Conservation (phyloP, 2,113 vertebrate genomes). For the Scomber colias region DNA sequence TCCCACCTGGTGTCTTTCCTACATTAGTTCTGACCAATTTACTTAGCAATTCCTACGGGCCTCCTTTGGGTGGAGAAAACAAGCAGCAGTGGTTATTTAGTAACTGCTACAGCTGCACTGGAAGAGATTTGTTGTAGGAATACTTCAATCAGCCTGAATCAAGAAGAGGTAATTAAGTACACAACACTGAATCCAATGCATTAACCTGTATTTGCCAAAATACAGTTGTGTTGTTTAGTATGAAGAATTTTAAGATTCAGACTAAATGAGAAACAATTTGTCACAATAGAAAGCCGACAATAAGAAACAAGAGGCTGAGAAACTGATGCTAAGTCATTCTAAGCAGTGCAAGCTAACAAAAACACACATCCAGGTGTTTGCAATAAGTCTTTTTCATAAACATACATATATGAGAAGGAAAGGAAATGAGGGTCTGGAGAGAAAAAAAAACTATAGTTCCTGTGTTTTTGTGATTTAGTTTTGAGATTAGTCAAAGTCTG, state of each 20-base stretch:
- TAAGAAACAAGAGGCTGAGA: no score
- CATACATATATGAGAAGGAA: background rate
- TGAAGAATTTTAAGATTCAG: background rate
- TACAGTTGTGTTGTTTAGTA: background rate
- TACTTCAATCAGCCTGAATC: constrained; percentile 1
- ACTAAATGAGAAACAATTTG: background rate
- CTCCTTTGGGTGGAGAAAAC: constrained; percentile 47
- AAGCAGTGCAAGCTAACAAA: no score
- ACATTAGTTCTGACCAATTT: constrained; percentile 75
- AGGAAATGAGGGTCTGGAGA: background rate
- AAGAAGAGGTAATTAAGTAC: background rate
- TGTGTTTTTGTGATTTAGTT: no score
- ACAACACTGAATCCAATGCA: background rate
- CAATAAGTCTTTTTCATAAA: background rate
- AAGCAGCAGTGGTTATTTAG: constrained; percentile 45
- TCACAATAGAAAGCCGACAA: no score
- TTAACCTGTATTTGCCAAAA: constrained; percentile 14
- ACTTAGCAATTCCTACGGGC: constrained; percentile 52
- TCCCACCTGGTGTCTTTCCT: constrained; percentile 61
- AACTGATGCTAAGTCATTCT: no score
- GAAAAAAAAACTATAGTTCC: background rate
- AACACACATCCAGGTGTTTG: no score
- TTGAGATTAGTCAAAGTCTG: no score
- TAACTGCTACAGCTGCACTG: constrained; percentile 27
- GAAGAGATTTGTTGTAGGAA: constrained; percentile 35